Conservation (phyloP, 2,888 invertebrate species). For the Coenonympha glycerion region DNA sequence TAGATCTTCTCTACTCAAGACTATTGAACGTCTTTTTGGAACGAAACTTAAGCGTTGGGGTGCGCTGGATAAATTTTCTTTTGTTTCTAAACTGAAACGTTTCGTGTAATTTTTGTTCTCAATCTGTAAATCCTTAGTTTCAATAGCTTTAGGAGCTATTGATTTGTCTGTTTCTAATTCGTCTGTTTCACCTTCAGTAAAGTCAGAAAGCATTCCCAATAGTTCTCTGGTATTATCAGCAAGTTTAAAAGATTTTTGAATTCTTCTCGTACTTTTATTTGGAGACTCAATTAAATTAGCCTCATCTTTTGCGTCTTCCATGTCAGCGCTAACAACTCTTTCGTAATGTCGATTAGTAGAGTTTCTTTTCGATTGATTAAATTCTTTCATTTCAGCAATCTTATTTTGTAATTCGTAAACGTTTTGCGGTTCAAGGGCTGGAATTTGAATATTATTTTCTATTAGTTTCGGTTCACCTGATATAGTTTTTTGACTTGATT, state of each 20-base stretch:
- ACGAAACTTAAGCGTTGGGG: conserved; percentile 42
- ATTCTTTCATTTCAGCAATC: conserved; percentile 26
- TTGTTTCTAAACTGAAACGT: too few species aligned
- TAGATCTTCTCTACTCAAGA: conserved; percentile 49
- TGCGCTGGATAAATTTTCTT: too few species aligned
- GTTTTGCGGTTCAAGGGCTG: conserved; percentile 24
- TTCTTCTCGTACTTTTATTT: conserved; percentile 19
- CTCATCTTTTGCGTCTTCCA: conserved; percentile 15
- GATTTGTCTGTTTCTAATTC: conserved; percentile 22
- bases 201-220: conserved; percentile 50
- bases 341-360: conserved; percentile 33
- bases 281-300: conserved; percentile 19
- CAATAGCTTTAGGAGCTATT: background rate
- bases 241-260: conserved; percentile 35
- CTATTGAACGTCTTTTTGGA: conserved; percentile 43
- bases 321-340: conserved; percentile 30
- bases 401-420: conserved; percentile 28
- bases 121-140: conserved; percentile 13
- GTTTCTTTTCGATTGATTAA: conserved; percentile 13
- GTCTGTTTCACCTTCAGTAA: conserved; percentile 40
- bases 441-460: conserved; percentile 2
- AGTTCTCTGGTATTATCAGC: conserved; percentile 55
- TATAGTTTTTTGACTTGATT: background rate
- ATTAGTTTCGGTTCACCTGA: background rate
- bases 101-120: conserved; percentile 26